phyloP scores from a whole-genome alignment of 2,888 invertebrate species.

The Aquatica leii region DNA sequence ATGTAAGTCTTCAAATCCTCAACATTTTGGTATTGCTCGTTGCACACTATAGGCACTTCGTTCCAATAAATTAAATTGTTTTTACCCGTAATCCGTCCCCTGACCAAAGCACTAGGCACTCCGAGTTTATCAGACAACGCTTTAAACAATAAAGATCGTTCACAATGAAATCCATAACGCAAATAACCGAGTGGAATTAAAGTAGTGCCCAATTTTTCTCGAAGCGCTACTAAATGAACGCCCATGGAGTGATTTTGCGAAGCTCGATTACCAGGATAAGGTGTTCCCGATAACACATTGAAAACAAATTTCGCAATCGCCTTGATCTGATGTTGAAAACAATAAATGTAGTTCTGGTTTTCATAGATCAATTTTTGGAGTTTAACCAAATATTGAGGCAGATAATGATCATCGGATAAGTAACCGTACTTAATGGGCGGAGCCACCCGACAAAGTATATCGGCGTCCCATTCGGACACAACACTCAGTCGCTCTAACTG shows the following conservation, averaged over 20 bases:
- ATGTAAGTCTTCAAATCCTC: conserved; percentile 32
- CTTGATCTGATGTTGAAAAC: conserved; percentile 43
- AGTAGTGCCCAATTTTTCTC: conserved; percentile 55
- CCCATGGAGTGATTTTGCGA: conserved; percentile 6
- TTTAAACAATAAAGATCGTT: conserved; percentile 64
- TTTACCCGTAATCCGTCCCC: conserved; percentile 54
- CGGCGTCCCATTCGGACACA: neutral
- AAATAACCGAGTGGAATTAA: conserved; percentile 64
- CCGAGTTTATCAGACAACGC: conserved; percentile 64
- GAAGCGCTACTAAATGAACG: conserved; percentile 17
- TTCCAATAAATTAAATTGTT: conserved; percentile 55
- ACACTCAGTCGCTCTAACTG: neutral
- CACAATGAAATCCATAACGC: conserved; percentile 62
- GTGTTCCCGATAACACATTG: conserved; percentile 48
- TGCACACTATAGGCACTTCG: conserved; percentile 50
- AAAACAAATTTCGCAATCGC: conserved; percentile 50
- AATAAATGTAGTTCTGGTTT: conserved; percentile 14
- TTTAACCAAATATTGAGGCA: conserved; percentile 39
- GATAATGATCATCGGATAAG: conserved; percentile 41
- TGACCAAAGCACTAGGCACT: conserved; percentile 61
- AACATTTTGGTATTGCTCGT: conserved; percentile 22
- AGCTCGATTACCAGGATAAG: conserved; percentile 34
- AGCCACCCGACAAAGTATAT: conserved; percentile 14
- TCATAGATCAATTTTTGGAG: conserved; percentile 16
- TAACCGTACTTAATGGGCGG: conserved; percentile 40